Evolutionary conservation across 37 sponge, comb jelly and placozoan genomes (phyloP).

Genomic region (Oopsacas minuta): DNA sequence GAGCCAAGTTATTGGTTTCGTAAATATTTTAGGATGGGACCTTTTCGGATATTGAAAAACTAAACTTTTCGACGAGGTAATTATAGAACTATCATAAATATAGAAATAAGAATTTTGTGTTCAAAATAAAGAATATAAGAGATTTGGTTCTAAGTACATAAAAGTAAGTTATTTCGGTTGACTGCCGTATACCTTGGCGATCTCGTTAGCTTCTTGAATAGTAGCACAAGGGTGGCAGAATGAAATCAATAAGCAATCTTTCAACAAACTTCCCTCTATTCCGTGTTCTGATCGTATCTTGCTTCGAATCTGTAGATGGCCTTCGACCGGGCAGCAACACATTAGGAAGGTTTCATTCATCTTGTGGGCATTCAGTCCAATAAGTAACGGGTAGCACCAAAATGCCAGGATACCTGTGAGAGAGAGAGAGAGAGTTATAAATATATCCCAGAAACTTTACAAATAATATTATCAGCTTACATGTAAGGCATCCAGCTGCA

Average conservation of each 20-base stretch:
- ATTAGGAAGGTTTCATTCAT: neutral
- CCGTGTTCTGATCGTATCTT: neutral
- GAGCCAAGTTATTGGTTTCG: too few relatives aligned
- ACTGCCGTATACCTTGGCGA: neutral
- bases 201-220: slow-evolving; percentile 11
- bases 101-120: too few relatives aligned
- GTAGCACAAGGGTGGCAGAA: neutral
- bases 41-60: too few relatives aligned
- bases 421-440: neutral
- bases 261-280: slow-evolving; percentile 1
- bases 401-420: neutral
- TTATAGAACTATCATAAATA: too few relatives aligned
- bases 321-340: neutral
- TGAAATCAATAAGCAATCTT: neutral
- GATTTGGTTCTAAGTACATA: too few relatives aligned
- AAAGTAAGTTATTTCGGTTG: neutral
- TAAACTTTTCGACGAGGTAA: too few relatives aligned
- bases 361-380: slow-evolving; percentile 4
- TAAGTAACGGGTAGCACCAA: neutral
- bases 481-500: slow-evolving; percentile 15
- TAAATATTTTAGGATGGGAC: too few relatives aligned
- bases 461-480: neutral
- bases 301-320: neutral
- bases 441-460: neutral
- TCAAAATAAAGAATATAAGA: too few relatives aligned